Evolutionary conservation across 2,888 invertebrate genomes (phyloP).

Genomic region (Sarcophaga variegata): DNA sequence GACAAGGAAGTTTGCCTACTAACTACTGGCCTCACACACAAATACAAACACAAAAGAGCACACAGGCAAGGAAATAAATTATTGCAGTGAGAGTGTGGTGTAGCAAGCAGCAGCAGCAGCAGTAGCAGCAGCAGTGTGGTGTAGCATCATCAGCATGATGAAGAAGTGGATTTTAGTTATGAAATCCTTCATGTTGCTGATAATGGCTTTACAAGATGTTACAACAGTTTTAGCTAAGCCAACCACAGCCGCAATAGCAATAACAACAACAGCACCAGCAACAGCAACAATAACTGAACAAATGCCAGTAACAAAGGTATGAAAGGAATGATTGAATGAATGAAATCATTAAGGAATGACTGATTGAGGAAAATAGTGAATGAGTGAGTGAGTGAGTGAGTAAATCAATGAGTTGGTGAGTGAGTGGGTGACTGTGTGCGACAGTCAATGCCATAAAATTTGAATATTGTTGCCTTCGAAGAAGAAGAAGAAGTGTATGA

Average conservation of each 20-base stretch:
- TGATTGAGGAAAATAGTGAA: neutral
- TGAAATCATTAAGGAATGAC: neutral
- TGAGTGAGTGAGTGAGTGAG: neutral
- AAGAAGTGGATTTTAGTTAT: conserved; percentile 46
- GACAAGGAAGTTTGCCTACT: too few species aligned
- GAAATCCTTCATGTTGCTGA: conserved; percentile 55
- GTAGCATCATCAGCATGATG: conserved; percentile 37
- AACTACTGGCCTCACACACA: neutral
- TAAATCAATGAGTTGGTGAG: neutral
- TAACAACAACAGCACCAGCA: too few species aligned
- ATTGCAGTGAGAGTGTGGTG: neutral
- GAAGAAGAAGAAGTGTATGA: conserved; percentile 1
- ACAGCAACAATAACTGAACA: neutral
- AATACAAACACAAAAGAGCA: neutral
- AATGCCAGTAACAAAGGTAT: conserved; percentile 38
- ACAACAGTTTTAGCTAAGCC: conserved; percentile 55
- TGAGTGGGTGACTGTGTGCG: neutral
- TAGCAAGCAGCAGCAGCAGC: conserved; percentile 3
- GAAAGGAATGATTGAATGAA: conserved; percentile 11
- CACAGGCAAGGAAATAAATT: neutral
- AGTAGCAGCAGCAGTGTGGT: neutral
- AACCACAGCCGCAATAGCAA: conserved; percentile 21
- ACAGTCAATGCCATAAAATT: neutral
- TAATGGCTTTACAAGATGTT: conserved; percentile 63
- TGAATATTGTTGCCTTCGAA: neutral